phyloP scores from a whole-genome alignment of 2,888 invertebrate species.

The Perithous albicinctus region DNA sequence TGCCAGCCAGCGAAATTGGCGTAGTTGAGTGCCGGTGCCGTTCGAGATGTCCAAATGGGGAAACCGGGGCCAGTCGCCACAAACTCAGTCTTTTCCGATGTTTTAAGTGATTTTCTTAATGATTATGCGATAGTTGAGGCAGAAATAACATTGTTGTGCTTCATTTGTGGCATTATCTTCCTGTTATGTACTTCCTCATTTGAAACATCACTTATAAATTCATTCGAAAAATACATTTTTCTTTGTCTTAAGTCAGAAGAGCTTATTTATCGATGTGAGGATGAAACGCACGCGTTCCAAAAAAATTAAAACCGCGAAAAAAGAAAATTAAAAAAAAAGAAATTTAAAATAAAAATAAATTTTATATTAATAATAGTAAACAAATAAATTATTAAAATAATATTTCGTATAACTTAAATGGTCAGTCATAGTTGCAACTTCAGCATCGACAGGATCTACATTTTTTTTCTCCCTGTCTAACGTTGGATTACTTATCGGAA shows the following conservation, averaged over 20 bases:
- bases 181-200: too few relatives aligned
- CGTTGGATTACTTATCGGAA: not conserved
- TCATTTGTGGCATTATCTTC: not conserved
- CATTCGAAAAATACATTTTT: too few relatives aligned
- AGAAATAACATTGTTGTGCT: not conserved
- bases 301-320: too few relatives aligned
- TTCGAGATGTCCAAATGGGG: not conserved
- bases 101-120: not conserved
- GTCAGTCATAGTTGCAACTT: not conserved
- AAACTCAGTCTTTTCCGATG: not conserved
- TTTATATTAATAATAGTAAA: too few relatives aligned
- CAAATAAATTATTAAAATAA: too few relatives aligned
- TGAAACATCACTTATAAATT: too few relatives aligned
- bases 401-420: too few relatives aligned
- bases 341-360: too few relatives aligned
- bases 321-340: too few relatives aligned
- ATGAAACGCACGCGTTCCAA: too few relatives aligned
- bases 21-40: not conserved
- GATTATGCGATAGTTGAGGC: not conserved
- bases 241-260: too few relatives aligned
- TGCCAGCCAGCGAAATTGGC: conserved; percentile 22
- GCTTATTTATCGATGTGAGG: too few relatives aligned
- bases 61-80: not conserved
- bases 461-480: not conserved
- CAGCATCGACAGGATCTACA: not conserved